Conservation (phyloP, 53 echinoderm and acorn worm genomes). For the Crossaster papposus region DNA sequence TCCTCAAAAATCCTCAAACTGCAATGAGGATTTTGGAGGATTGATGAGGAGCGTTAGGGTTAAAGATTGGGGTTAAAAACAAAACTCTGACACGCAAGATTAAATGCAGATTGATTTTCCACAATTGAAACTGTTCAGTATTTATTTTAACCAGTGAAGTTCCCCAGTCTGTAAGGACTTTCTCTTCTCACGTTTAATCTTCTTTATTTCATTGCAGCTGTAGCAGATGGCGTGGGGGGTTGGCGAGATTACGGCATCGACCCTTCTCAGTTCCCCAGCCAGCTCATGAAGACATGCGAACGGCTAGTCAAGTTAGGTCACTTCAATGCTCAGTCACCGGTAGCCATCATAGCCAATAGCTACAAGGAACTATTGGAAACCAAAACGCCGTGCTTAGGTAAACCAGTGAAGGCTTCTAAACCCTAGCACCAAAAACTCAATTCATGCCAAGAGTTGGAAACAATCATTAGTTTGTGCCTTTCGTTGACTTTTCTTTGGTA, state of each 20-base stretch:
- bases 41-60: too few relatives aligned
- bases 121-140: background rate
- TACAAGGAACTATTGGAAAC: constrained; percentile 88
- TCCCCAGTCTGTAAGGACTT: background rate
- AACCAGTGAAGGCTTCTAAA: constrained; percentile 7
- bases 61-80: background rate
- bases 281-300: constrained; percentile 95
- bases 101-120: background rate
- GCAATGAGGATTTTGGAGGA: too few relatives aligned
- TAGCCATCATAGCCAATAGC: constrained; percentile 86
- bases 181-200: background rate
- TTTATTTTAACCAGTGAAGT: background rate
- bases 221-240: constrained; percentile 97
- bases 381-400: constrained; percentile 90
- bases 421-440: background rate
- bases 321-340: constrained; percentile 82
- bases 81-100: too few relatives aligned
- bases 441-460: too few relatives aligned
- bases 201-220: constrained; percentile 65
- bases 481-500: too few relatives aligned
- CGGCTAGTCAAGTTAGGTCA: constrained; percentile 82
- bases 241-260: constrained; percentile 98
- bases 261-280: constrained; percentile 94
- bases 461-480: too few relatives aligned
- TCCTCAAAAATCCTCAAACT: too few relatives aligned